These are phyloP conservation scores for Rana temporaria DNA, from an alignment of 2,113 vertebrate species.

Conservation along the genomic window DNA sequence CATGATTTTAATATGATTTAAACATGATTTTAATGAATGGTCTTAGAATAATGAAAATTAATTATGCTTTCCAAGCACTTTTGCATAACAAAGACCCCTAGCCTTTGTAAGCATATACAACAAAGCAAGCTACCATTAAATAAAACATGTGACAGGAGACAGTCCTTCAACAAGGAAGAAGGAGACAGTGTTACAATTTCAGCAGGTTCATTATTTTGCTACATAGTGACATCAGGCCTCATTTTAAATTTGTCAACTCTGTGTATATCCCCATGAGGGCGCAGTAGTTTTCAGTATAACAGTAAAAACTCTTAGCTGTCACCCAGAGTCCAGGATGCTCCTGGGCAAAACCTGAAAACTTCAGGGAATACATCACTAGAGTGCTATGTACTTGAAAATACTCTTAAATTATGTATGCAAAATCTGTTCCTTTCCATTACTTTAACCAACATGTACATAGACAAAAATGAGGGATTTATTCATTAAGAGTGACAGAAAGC, in stretches of 20 bases:
- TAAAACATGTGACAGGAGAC: not conserved
- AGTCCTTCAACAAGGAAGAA: not conserved
- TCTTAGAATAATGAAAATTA: too few species aligned
- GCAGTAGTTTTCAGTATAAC: slow-evolving; percentile 28
- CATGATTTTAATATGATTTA: too few species aligned
- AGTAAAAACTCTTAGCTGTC: slow-evolving; percentile 42
- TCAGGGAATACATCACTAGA: slow-evolving; percentile 46
- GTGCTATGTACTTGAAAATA: slow-evolving; percentile 39
- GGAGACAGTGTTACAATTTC: not conserved
- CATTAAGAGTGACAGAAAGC: too few species aligned
- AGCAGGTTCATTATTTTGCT: not conserved
- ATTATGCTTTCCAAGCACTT: too few species aligned
- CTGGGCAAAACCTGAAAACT: slow-evolving; percentile 42
- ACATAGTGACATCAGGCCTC: not conserved
- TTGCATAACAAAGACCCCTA: too few species aligned
- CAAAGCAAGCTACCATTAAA: not conserved
- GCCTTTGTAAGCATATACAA: too few species aligned
- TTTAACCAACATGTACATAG: not conserved
- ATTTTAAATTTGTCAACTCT: not conserved
- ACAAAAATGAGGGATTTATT: not conserved
- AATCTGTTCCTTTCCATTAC: slow-evolving; percentile 47
- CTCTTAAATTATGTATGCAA: slow-evolving; percentile 41
- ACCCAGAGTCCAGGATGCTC: slow-evolving; percentile 18
- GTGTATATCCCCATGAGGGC: not conserved
- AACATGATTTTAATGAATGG: too few species aligned